Percentiles rank a stretch among this genome's conserved stretches.
Evolutionary conservation across 2,113 vertebrate species (phyloP).

Genomic region (Alouatta palliata): DNA sequence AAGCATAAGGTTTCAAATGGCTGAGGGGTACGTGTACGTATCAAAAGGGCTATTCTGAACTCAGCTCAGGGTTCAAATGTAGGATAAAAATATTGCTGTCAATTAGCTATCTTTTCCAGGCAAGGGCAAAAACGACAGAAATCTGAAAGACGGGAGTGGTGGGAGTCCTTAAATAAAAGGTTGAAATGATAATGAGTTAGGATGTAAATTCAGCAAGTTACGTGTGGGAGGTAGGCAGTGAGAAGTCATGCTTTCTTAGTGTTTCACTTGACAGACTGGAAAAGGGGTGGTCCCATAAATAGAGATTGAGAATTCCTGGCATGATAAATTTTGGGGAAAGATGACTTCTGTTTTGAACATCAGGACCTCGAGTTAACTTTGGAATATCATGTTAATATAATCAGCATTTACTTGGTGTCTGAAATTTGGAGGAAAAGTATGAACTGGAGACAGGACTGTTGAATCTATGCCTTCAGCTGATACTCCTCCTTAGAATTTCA

Average conservation of each 20-base stretch:
- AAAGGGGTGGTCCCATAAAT: background rate
- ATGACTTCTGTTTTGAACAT: background rate
- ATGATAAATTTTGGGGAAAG: background rate
- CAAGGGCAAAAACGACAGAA: background rate
- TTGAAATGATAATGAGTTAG: background rate
- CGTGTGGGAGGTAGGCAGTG: background rate
- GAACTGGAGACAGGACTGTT: background rate
- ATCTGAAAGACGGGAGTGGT: background rate
- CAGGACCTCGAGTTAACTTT: background rate
- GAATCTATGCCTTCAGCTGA: background rate
- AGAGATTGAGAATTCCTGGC: background rate
- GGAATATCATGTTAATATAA: background rate
- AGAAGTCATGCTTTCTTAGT: background rate
- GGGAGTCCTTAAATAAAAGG: background rate
- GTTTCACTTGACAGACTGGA: background rate
- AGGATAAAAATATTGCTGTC: background rate
- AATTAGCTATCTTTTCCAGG: background rate
- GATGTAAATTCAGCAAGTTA: background rate
- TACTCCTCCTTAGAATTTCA: background rate
- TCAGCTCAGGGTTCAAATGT: background rate
- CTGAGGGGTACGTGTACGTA: background rate
- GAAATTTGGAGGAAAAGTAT: background rate
- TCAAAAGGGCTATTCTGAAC: background rate
- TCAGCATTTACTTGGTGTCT: background rate
- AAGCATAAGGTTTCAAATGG: background rate